Conservation (phyloP, 1,140 invertebrate species). For the Drosophila persimilis region DNA sequence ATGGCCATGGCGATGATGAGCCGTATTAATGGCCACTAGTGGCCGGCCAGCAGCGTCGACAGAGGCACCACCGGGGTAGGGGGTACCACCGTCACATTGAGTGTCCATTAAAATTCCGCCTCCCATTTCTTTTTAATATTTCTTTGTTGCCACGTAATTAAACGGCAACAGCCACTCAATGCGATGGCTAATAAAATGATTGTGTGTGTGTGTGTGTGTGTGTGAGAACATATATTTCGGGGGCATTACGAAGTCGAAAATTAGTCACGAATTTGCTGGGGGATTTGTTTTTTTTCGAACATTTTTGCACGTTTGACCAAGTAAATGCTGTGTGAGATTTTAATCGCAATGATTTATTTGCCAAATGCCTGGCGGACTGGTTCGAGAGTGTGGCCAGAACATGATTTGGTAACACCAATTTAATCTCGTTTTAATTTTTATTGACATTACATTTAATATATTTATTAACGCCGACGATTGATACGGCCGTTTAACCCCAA, state of each 20-base stretch:
- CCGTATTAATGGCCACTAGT: conserved; percentile 26
- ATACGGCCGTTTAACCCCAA: too few species aligned
- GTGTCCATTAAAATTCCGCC: conserved; percentile 57
- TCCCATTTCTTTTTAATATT: conserved; percentile 16
- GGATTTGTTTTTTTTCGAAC: conserved; percentile 14
- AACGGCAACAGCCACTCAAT: conserved; percentile 62
- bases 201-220: conserved; percentile 17
- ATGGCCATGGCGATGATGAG: conserved; percentile 12
- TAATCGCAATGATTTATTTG: conserved; percentile 43
- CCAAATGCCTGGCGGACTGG: conserved; percentile 21
- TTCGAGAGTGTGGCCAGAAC: conserved; percentile 38
- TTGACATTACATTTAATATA: conserved; percentile 34
- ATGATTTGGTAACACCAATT: conserved; percentile 49
- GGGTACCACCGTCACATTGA: conserved; percentile 32
- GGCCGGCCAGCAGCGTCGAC: too few species aligned
- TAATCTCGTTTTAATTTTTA: conserved; percentile 42
- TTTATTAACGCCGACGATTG: conserved; percentile 1
- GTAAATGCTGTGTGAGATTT: conserved; percentile 26
- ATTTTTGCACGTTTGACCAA: conserved; percentile 27
- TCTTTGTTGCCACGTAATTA: conserved; percentile 50
- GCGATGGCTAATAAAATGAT: conserved; percentile 41
- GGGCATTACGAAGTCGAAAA: conserved; percentile 8
- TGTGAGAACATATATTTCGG: conserved; percentile 17
- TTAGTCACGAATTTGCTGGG: conserved; percentile 25
- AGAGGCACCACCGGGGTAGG: too few species aligned